Percentiles rank a stretch among this genome's conserved stretches.
Conservation (phyloP, 2,797 vertebrate species). For the Tenualosa ilisha region DNA sequence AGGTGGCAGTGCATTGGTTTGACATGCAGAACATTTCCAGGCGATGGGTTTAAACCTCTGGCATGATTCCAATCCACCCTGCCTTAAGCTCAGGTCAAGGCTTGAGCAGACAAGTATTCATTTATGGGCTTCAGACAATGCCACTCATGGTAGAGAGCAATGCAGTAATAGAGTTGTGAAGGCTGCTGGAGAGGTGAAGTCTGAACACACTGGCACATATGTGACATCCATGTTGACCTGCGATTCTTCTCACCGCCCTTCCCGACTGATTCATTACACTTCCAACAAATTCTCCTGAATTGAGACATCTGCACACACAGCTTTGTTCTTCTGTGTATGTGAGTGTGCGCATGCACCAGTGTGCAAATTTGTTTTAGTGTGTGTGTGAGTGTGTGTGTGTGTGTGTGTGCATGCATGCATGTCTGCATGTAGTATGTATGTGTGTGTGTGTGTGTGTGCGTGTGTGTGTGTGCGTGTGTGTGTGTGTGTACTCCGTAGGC, state of each 20-base stretch:
- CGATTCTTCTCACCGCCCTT: neutral
- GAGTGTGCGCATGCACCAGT: neutral
- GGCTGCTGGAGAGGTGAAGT: neutral
- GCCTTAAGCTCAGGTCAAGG: constrained; percentile 12
- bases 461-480: constrained; percentile 31
- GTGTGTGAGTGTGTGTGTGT: neutral
- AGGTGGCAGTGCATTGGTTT: constrained; percentile 1
- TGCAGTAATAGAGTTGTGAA: constrained; percentile 12
- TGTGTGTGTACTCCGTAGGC: neutral
- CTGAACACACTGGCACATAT: neutral
- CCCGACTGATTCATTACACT: neutral
- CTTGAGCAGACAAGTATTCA: neutral
- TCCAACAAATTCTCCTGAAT: neutral
- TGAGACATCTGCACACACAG: neutral
- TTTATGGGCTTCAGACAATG: constrained; percentile 16
- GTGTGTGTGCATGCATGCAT: neutral
- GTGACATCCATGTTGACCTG: neutral
- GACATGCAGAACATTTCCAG: constrained; percentile 15
- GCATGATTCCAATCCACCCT: neutral
- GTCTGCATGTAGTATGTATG: constrained; percentile 2
- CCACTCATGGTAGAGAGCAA: neutral
- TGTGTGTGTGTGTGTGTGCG: constrained; percentile 32
- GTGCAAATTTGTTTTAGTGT: neutral
- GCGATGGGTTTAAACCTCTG: constrained; percentile 4
- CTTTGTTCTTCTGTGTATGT: neutral